Conservation (phyloP, 2,113 vertebrate species). For the Sinocyclocheilus rhinocerous region DNA sequence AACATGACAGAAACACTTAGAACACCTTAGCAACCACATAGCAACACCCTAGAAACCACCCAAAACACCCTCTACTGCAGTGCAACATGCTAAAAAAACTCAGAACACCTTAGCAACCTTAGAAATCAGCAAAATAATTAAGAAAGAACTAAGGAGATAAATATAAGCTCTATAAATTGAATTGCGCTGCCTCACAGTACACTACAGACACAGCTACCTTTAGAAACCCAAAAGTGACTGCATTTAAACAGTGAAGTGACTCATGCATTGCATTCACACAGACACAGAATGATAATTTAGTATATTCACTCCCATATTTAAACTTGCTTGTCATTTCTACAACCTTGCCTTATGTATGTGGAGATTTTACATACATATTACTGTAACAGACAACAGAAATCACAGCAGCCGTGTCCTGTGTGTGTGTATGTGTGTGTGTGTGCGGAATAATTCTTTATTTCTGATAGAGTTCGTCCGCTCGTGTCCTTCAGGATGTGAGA, state of each 20-base stretch:
- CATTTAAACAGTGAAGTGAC: too few relatives aligned
- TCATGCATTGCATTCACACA: too few relatives aligned
- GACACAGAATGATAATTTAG: not conserved
- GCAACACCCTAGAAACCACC: too few relatives aligned
- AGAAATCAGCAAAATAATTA: too few relatives aligned
- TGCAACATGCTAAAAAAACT: too few relatives aligned
- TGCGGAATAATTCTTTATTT: not conserved
- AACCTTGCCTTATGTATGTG: not conserved
- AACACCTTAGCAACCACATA: not conserved
- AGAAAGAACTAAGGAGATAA: too few relatives aligned
- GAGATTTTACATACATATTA: not conserved
- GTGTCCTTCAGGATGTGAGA: constrained; percentile 22
- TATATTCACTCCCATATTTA: not conserved
- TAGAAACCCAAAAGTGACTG: too few relatives aligned
- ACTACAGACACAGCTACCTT: too few relatives aligned
- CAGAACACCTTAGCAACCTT: too few relatives aligned
- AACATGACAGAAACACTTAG: too few relatives aligned
- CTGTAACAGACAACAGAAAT: not conserved
- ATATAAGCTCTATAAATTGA: too few relatives aligned
- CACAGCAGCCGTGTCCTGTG: not conserved
- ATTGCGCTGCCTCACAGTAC: too few relatives aligned
- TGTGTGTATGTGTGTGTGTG: not conserved
- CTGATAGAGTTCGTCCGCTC: not conserved
- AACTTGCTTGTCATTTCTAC: not conserved
- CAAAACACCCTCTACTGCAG: not conserved